These are phyloP conservation scores for Drosophila mercatorum DNA, from an alignment of 2,888 invertebrate species.

Conservation along the genomic window DNA sequence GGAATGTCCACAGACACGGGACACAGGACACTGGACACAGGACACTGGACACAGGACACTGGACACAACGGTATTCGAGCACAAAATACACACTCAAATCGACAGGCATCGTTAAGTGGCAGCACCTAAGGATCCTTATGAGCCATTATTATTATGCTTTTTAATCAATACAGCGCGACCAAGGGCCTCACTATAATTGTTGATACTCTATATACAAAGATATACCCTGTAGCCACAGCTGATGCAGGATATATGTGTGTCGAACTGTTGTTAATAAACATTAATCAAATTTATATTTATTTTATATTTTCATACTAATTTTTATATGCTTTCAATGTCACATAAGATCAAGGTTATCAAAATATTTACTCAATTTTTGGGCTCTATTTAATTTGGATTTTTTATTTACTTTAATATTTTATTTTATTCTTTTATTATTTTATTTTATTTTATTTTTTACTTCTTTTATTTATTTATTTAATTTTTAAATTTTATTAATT, in stretches of 20 bases:
- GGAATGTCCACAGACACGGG: conserved; percentile 8
- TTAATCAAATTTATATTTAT: no score
- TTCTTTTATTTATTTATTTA: no score
- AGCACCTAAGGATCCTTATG: conserved; percentile 16
- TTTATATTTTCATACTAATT: no score
- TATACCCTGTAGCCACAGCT: neutral
- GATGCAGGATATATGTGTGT: neutral
- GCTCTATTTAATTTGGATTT: no score
- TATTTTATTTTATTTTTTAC: no score
- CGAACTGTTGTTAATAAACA: neutral
- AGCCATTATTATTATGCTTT: conserved; percentile 29
- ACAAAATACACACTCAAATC: conserved; percentile 14
- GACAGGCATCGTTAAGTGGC: conserved; percentile 16
- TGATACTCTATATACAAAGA: neutral
- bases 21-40: neutral
- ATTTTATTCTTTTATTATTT: no score
- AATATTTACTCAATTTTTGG: no score
- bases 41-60: neutral
- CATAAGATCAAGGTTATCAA: no score
- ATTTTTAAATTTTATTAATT: no score
- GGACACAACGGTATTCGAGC: conserved; percentile 15
- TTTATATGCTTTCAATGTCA: no score
- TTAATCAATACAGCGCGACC: conserved; percentile 17
- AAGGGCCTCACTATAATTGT: conserved; percentile 2
- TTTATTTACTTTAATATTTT: no score